Evolutionary conservation across 2,888 invertebrate genomes (phyloP).

Genomic region (Papilio demoleus): DNA sequence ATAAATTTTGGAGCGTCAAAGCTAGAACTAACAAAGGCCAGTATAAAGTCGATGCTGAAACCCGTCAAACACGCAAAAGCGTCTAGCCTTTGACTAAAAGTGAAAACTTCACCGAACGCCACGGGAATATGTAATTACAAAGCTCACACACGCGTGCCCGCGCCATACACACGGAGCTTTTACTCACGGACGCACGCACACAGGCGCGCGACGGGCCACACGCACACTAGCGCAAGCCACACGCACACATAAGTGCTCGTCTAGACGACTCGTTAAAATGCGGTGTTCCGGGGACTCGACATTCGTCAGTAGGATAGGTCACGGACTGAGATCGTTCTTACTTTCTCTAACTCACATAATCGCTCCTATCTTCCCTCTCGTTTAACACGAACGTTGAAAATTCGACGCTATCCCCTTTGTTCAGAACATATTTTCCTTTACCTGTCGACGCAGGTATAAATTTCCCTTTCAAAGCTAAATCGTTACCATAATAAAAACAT

Average conservation of each 20-base stretch:
- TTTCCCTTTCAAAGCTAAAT: slow-evolving; percentile 79
- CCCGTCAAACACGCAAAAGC: slow-evolving; percentile 38
- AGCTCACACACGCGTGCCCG: slow-evolving; percentile 40
- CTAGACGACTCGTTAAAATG: slow-evolving; percentile 81
- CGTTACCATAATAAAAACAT: slow-evolving; percentile 55
- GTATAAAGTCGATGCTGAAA: slow-evolving; percentile 15
- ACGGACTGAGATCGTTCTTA: slow-evolving; percentile 72
- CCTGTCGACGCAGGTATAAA: slow-evolving; percentile 69
- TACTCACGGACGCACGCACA: slow-evolving; percentile 45
- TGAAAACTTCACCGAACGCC: slow-evolving; percentile 47
- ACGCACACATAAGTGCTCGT: slow-evolving; percentile 63
- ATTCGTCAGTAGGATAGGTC: slow-evolving; percentile 84
- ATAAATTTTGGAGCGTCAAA: slow-evolving; percentile 23
- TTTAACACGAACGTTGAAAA: slow-evolving; percentile 47
- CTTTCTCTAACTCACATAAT: slow-evolving; percentile 58
- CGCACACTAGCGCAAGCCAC: slow-evolving; percentile 50
- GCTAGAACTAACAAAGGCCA: slow-evolving; percentile 38
- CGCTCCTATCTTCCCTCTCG: slow-evolving; percentile 55
- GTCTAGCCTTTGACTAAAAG: slow-evolving; percentile 44
- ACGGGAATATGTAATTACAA: slow-evolving; percentile 46
- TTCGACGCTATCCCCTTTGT: slow-evolving; percentile 50
- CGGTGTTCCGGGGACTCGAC: slow-evolving; percentile 81
- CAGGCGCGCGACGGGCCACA: slow-evolving; percentile 44
- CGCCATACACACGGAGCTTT: slow-evolving; percentile 1
- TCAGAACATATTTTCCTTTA: slow-evolving; percentile 45